Evolutionary conservation across 1,140 invertebrate species (phyloP).

Genomic region (Scylla paramamosain): DNA sequence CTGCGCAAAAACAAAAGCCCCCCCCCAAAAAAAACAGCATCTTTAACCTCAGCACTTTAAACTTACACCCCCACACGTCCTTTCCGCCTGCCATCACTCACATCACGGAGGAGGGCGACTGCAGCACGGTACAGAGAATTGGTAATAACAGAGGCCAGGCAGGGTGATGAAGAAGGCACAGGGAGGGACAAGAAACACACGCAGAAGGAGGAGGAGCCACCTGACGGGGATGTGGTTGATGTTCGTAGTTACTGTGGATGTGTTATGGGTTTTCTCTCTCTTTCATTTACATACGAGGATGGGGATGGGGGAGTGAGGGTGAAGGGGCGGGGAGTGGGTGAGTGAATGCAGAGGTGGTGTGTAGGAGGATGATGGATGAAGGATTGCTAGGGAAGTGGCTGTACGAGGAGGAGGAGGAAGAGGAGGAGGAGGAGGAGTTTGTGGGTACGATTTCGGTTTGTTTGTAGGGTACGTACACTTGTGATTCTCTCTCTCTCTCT

Average conservation of each 20-base stretch:
- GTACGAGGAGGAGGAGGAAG: not conserved
- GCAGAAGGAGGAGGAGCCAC: not conserved
- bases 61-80: not conserved
- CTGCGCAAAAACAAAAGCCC: too few species aligned
- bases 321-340: not conserved
- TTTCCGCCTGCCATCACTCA: not conserved
- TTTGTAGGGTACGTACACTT: not conserved
- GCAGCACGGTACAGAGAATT: not conserved
- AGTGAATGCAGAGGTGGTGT: not conserved
- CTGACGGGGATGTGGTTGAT: not conserved
- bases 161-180: not conserved
- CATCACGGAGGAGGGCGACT: not conserved
- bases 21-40: too few species aligned
- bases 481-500: not conserved
- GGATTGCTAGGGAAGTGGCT: not conserved
- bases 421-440: not conserved
- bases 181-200: not conserved
- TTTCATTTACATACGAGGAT: too few species aligned
- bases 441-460: not conserved
- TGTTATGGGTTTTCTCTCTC: not conserved
- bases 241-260: not conserved
- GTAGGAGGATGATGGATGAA: not conserved
- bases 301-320: too few species aligned
- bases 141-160: slow-evolving; percentile 1
- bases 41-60: too few species aligned